phyloP scores from a whole-genome alignment of 2,888 invertebrate genomes.

The Pterobdella sp. region DNA sequence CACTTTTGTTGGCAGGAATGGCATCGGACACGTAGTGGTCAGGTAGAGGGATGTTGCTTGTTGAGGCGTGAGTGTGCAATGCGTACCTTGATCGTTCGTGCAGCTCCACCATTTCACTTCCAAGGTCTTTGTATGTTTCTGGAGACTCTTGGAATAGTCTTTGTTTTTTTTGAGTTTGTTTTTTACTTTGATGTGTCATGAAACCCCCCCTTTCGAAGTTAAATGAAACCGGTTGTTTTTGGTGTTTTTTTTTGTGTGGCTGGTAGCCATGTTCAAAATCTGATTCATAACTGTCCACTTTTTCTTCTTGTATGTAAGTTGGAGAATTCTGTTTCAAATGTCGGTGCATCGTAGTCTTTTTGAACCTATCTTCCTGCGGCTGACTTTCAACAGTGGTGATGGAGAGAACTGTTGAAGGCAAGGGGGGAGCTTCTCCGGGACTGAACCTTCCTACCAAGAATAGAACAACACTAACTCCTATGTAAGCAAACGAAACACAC shows the following conservation, averaged over 20 bases:
- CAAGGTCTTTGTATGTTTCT: too few species aligned
- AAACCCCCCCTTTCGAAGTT: neutral
- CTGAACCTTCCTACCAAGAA: slow-evolving; percentile 94
- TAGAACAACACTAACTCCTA: slow-evolving; percentile 89
- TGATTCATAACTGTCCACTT: neutral
- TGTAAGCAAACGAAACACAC: slow-evolving; percentile 74
- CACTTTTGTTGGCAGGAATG: too few species aligned
- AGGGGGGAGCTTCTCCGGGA: slow-evolving; percentile 75
- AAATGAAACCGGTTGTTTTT: neutral
- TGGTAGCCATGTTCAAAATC: neutral
- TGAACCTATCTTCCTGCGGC: neutral
- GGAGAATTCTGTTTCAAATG: neutral
- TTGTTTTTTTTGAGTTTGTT: neutral
- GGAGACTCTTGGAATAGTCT: too few species aligned
- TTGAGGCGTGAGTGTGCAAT: too few species aligned
- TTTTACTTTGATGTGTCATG: neutral
- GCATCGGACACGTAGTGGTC: too few species aligned
- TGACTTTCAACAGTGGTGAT: neutral
- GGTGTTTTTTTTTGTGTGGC: neutral
- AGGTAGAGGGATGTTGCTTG: too few species aligned
- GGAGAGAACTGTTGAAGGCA: neutral
- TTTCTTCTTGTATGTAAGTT: neutral
- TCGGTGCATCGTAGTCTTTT: neutral
- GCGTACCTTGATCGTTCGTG: too few species aligned
- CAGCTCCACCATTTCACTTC: too few species aligned